Conservation (phyloP, 2,113 vertebrate species). For the Anolis carolinensis region DNA sequence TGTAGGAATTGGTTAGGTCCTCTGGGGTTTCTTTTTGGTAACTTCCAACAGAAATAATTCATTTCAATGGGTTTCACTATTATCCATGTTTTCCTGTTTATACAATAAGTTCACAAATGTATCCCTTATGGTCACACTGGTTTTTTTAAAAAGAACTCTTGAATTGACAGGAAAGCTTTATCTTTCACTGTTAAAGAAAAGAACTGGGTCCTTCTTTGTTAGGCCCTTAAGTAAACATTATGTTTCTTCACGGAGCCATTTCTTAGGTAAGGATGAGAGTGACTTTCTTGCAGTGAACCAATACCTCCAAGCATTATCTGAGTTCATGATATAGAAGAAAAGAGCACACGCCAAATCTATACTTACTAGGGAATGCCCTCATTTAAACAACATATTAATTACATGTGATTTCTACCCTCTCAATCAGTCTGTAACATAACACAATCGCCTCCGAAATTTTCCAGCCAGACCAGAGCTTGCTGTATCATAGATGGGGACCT, state of each 20-base stretch:
- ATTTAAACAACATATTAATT: background rate
- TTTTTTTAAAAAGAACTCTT: background rate
- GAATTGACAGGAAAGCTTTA: background rate
- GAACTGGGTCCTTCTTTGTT: background rate
- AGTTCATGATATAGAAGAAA: background rate
- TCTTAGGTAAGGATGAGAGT: background rate
- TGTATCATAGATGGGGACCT: background rate
- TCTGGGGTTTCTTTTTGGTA: too few species aligned
- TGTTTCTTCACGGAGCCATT: background rate
- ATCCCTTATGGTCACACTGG: too few species aligned
- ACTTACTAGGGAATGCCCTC: background rate
- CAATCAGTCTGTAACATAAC: background rate
- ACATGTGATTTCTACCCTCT: too few species aligned
- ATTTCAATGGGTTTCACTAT: too few species aligned
- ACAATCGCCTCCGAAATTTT: background rate
- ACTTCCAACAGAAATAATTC: too few species aligned
- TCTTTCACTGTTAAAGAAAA: background rate
- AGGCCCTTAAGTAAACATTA: background rate
- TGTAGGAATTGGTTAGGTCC: too few species aligned
- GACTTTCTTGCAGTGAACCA: background rate
- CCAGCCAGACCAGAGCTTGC: background rate
- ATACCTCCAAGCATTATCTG: background rate
- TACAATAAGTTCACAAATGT: too few species aligned
- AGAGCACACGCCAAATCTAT: background rate
- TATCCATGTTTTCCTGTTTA: too few species aligned